A percentile compares a stretch with the other conserved stretches of the same genome.
These are phyloP conservation scores for Drosophila mulleri DNA, from an alignment of 2,888 invertebrate genomes.

Conservation along the genomic window DNA sequence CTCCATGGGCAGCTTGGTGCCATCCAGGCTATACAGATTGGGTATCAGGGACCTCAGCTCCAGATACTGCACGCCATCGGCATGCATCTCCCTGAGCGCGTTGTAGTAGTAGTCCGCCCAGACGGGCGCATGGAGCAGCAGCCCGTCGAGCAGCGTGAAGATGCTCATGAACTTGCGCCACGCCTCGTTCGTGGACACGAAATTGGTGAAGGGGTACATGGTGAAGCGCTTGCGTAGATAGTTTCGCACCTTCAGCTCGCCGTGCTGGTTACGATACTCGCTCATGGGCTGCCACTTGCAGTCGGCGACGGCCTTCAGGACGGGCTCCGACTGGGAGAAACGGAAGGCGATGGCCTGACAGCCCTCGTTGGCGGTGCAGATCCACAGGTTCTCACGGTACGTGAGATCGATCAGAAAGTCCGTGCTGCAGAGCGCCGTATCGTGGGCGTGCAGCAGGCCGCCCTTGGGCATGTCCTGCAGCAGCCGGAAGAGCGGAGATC, in stretches of 20 bases:
- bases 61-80: constrained; percentile 89
- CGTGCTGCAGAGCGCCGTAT: constrained; percentile 88
- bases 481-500: constrained; percentile 88
- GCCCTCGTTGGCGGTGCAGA: constrained; percentile 82
- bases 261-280: constrained; percentile 61
- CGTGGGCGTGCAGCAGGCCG: constrained; percentile 89
- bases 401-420: constrained; percentile 89
- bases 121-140: constrained; percentile 88
- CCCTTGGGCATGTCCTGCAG: constrained; percentile 91
- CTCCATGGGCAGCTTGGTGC: constrained; percentile 85
- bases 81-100: constrained; percentile 87
- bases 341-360: constrained; percentile 51
- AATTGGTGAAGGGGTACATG: constrained; percentile 86
- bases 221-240: constrained; percentile 86
- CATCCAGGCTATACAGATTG: constrained; percentile 88
- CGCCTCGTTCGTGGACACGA: constrained; percentile 86
- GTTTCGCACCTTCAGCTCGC: constrained; percentile 85
- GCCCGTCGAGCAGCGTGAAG: constrained; percentile 86
- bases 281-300: constrained; percentile 73
- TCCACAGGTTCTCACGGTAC: constrained; percentile 86
- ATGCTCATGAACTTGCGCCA: constrained; percentile 87
- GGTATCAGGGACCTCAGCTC: constrained; percentile 89
- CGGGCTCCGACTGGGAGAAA: constrained; percentile 66
- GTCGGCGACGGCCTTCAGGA: not conserved
- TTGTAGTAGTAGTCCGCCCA: constrained; percentile 89